Evolutionary conservation across 2,888 invertebrate genomes (phyloP), one percentile per base, ranked within the genome.

Genomic region (Drosophila pseudotakahashii): DNA sequence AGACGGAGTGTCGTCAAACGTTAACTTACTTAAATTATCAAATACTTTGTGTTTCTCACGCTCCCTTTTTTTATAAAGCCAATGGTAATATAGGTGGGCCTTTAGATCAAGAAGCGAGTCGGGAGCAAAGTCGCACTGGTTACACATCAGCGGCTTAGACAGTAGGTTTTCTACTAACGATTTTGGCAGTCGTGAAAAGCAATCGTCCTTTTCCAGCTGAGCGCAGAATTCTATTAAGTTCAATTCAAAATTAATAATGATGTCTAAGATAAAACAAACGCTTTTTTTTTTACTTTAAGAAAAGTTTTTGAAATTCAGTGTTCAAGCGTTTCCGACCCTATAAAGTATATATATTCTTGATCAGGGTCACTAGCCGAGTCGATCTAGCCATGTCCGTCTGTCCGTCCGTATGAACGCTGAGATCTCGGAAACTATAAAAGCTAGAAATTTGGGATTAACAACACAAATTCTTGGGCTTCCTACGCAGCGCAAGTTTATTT

Each of bases 121-220:
- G 13, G 26, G n/a, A n/a, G 7, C 45, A n/a, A 45, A 45, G 9
- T 45, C n/a, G 10, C 45, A 45, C 26, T 45, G 45, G n/a, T 45
- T 45, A 10, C 45, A 45, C 3, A n/a, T 10, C 10, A 30, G 26
- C 2, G 45, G 45, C 45, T n/a, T n/a, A 5, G 45, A 7, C n/a
- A 45, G 2, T n/a, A 45, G n/a, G 5, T 45, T 2, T 2, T 45
- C n/a, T 14, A 45, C 26, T 5, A 45, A 7, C 26, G 45, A 26
- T 45, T 45, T 45, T 9, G 45, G 45, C n/a, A 45, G 10, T 14
- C 45, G 45, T 9, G 45, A n/a, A n/a, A 45, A 26, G 10, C 45
- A 30, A 9, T 45, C n/a, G 0, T 45, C 26, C 26, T 9, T 45
- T n/a, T 45, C 26, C 45, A 45, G n/a, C n/a, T 45, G 45, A 26